Base-by-base conservation (phyloP, 2,797 vertebrate species). In the Enteromius anoplus region DNA sequence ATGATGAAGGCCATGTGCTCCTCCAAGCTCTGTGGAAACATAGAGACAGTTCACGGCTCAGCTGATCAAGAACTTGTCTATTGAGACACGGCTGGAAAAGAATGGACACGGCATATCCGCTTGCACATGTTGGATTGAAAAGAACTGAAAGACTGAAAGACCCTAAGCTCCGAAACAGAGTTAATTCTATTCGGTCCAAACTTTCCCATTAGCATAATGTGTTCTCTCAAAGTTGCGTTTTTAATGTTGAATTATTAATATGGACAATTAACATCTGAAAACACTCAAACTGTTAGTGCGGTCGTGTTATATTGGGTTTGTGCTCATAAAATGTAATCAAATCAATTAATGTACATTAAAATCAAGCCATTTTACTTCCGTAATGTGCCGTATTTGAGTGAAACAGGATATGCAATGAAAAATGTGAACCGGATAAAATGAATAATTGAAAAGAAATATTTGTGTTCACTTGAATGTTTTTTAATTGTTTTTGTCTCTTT, bases 1-100 rank as follows among this genome's bases (percentile, higher is more conserved):
- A 99, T 97, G 92, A 99, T 93, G 94, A 99, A 99, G 0, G 96
- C 95, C 93, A 99, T 90, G 0, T 99, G 97, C 84, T 98, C 96
- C 88, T 98, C 94, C 49, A 95, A 96, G 75, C 96, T 95, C 98
- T 99, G 87, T 19, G 89, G 88, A 88, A 14, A 91, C 71, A 84
- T 3, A 80, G 76, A 8, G 26, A 85, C 9, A 29, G 51, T 70
- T 29, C 21, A 76, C 2, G 3, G 32, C 2, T 81, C 65, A 29
- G 15, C 71, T 15, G 17, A 53, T 26, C 11, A 66, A 42, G 37
- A 45, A 80, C 69, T 5, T 47, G n/a, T 42, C 40, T 37, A 34
- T 47, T 47, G 19, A 40, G 15, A 23, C 5, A 15, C 3, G 21
- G 23, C 40, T 32, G 37, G 58, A 78, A 78, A 62, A 37, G 21